Percentiles rank a stretch among this genome's conserved stretches.
Evolutionary conservation across 2,888 invertebrate species (phyloP).

Genomic region (Eilema griseolum): DNA sequence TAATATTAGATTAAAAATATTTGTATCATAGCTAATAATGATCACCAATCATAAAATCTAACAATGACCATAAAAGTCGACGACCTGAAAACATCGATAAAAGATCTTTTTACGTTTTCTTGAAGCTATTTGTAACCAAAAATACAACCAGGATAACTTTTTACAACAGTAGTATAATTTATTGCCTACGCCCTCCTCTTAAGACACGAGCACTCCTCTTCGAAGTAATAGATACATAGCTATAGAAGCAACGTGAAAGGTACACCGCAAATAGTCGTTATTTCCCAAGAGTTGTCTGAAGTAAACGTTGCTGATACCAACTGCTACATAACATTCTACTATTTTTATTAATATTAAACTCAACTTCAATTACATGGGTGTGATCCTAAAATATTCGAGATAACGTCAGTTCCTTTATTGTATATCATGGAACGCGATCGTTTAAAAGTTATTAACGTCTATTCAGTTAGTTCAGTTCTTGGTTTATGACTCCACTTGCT

Average conservation of each 20-base stretch:
- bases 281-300: constrained; percentile 8
- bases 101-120: background rate
- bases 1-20: background rate
- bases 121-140: background rate
- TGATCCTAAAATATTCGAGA: background rate
- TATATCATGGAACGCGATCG: too few relatives aligned
- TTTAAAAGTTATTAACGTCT: too few relatives aligned
- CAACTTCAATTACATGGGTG: background rate
- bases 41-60: constrained; percentile 2
- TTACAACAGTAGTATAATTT: constrained; percentile 13
- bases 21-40: background rate
- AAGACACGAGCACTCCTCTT: background rate
- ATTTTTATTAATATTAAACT: constrained; percentile 2
- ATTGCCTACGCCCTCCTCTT: constrained; percentile 7
- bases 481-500: too few relatives aligned
- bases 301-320: background rate
- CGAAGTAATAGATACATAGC: background rate
- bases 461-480: too few relatives aligned
- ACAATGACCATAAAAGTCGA: background rate
- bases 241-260: background rate
- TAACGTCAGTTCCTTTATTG: too few relatives aligned
- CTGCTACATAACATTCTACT: background rate
- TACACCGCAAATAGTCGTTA: constrained; percentile 7
- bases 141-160: background rate
- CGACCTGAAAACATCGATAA: background rate